phyloP scores from a whole-genome alignment of 1,140 invertebrate genomes.

The Monomorium pharaonis region DNA sequence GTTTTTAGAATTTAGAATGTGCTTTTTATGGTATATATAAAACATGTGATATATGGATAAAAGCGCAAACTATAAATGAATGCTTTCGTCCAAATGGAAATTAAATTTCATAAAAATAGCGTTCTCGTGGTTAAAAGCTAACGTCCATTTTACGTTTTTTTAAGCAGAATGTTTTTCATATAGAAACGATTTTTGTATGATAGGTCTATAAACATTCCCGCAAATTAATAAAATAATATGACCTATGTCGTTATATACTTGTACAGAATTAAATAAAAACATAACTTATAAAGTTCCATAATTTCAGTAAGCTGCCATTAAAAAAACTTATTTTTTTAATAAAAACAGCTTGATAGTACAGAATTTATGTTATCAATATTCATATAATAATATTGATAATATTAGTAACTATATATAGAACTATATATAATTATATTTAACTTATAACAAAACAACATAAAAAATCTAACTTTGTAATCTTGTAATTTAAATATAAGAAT shows the following conservation, averaged over 20 bases:
- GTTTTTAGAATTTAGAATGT: background rate
- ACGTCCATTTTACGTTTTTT: conserved; percentile 28
- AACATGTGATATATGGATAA: background rate
- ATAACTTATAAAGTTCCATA: conserved; percentile 13
- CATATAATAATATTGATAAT: conserved; percentile 18
- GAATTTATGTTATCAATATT: conserved; percentile 19
- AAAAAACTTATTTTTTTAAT: conserved; percentile 23
- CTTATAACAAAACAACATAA: background rate
- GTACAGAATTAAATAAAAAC: conserved; percentile 10
- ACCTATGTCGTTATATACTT: conserved; percentile 26
- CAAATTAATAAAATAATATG: background rate
- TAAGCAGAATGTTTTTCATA: background rate
- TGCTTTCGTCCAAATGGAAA: conserved; percentile 9
- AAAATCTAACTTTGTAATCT: background rate
- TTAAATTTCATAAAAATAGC: background rate
- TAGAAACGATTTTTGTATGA: background rate
- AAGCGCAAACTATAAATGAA: conserved; percentile 8
- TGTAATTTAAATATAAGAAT: conserved; percentile 37
- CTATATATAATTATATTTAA: too few species aligned
- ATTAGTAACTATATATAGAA: conserved; percentile 18
- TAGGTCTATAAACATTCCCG: background rate
- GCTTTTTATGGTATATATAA: background rate
- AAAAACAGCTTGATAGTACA: conserved; percentile 19
- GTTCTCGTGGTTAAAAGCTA: background rate
- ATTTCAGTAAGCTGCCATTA: conserved; percentile 47